Conservation (phyloP, 2,888 invertebrate species). For the Anthrax anthrax region DNA sequence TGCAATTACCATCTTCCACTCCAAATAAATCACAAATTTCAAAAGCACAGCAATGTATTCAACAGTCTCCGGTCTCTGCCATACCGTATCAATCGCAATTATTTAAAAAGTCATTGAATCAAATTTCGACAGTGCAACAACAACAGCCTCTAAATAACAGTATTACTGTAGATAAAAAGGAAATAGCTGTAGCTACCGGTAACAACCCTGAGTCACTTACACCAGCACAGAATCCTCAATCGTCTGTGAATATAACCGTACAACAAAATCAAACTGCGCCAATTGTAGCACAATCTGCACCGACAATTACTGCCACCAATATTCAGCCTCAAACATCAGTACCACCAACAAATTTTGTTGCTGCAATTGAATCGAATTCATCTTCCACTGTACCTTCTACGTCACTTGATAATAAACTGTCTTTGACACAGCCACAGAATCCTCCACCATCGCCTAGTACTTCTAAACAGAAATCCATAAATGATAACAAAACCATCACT, state of each 20-base stretch:
- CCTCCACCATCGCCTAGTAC: not conserved
- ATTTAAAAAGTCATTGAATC: not conserved
- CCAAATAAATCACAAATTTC: constrained; percentile 25
- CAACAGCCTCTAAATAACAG: not conserved
- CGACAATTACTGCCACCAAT: not conserved
- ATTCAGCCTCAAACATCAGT: not conserved
- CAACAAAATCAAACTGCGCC: constrained; percentile 4
- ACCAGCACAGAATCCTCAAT: not conserved
- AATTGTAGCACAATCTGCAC: not conserved
- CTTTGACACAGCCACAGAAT: too few relatives aligned
- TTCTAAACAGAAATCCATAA: not conserved
- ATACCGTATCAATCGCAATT: not conserved
- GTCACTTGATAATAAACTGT: too few relatives aligned
- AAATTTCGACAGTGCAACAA: not conserved
- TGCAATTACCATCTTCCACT: constrained; percentile 32
- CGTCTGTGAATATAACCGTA: not conserved
- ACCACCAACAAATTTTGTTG: constrained; percentile 5
- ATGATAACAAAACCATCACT: not conserved
- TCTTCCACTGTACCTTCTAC: constrained; percentile 1
- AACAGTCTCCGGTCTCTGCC: not conserved
- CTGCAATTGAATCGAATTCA: constrained; percentile 7
- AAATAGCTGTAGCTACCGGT: not conserved
- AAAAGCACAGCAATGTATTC: constrained; percentile 4
- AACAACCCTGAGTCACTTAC: constrained; percentile 12
- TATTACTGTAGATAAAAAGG: not conserved